These are phyloP conservation scores for Alouatta palliata DNA, from an alignment of 2,113 vertebrate genomes.

Conservation along the genomic window DNA sequence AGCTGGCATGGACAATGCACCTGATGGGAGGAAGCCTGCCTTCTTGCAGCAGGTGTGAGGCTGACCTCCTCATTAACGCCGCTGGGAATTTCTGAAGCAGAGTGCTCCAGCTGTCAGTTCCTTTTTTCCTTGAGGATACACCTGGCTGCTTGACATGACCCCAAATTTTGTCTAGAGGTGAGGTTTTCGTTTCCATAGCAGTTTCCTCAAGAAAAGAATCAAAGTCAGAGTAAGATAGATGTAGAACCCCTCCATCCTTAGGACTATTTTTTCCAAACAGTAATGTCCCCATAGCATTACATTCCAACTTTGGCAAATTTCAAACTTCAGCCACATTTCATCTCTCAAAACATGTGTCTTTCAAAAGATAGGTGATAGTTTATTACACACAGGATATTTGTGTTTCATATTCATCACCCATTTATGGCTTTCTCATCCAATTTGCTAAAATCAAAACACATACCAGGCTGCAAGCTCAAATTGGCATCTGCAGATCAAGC, in stretches of 20 bases:
- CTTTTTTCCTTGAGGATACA: neutral
- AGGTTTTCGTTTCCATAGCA: neutral
- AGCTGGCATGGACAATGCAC: neutral
- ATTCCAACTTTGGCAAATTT: slow-evolving; percentile 24
- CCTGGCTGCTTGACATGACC: slow-evolving; percentile 50
- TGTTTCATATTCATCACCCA: slow-evolving; percentile 62
- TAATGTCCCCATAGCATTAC: neutral
- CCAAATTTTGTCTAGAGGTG: slow-evolving; percentile 19
- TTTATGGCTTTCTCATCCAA: slow-evolving; percentile 49
- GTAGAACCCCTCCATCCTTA: neutral
- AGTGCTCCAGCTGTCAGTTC: slow-evolving; percentile 44
- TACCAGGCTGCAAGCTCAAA: slow-evolving; percentile 57
- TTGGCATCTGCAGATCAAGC: slow-evolving; percentile 59
- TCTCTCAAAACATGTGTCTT: neutral
- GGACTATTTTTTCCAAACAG: neutral
- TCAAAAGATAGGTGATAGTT: slow-evolving; percentile 37
- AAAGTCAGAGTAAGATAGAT: slow-evolving; percentile 6
- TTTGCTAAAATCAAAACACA: slow-evolving; percentile 57
- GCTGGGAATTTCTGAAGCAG: neutral
- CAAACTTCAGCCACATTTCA: neutral
- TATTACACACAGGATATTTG: slow-evolving; percentile 44
- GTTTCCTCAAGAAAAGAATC: slow-evolving; percentile 55
- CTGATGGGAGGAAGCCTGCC: slow-evolving; percentile 54
- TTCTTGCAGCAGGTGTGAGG: slow-evolving; percentile 43
- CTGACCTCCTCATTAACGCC: slow-evolving; percentile 48